Percentiles rank a stretch among this genome's conserved stretches.
These are phyloP conservation scores for Glaucomys volans DNA, from an alignment of 2,113 vertebrate species.

Conservation along the genomic window DNA sequence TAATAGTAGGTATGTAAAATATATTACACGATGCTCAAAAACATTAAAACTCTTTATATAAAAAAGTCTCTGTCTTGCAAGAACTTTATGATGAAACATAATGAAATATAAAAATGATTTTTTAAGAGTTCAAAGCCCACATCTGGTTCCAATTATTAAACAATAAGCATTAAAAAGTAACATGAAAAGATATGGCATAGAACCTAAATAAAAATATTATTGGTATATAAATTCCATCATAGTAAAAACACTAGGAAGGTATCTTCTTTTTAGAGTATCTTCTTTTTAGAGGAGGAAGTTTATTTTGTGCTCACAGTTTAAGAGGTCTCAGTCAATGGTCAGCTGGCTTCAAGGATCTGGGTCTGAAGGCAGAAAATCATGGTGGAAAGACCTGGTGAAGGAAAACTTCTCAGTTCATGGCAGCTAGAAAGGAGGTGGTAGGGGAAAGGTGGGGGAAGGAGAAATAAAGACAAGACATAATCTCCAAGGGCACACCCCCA, in stretches of 20 bases:
- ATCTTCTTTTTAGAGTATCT: no score
- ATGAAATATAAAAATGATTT: conserved; percentile 15
- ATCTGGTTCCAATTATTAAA: neutral
- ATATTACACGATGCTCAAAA: neutral
- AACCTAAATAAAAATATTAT: conserved; percentile 40
- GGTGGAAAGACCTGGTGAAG: no score
- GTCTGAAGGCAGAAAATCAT: no score
- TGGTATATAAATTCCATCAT: neutral
- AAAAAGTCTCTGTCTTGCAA: neutral
- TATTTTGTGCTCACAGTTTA: no score
- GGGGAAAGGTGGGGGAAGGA: no score
- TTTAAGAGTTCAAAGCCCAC: neutral
- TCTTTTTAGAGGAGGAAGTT: no score
- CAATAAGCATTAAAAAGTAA: neutral
- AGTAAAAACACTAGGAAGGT: neutral
- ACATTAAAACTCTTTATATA: neutral
- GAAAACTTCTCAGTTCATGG: no score
- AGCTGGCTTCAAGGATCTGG: no score
- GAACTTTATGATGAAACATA: neutral
- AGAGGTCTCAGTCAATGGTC: no score
- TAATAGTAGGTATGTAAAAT: neutral
- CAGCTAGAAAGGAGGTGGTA: no score
- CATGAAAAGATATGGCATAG: neutral
- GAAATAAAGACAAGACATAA: no score
- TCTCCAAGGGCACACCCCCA: no score